A percentile compares a stretch with the other conserved stretches of the same genome.
phyloP scores from a whole-genome alignment of 2,888 invertebrate genomes.

The Caenorhabditis sp. region DNA sequence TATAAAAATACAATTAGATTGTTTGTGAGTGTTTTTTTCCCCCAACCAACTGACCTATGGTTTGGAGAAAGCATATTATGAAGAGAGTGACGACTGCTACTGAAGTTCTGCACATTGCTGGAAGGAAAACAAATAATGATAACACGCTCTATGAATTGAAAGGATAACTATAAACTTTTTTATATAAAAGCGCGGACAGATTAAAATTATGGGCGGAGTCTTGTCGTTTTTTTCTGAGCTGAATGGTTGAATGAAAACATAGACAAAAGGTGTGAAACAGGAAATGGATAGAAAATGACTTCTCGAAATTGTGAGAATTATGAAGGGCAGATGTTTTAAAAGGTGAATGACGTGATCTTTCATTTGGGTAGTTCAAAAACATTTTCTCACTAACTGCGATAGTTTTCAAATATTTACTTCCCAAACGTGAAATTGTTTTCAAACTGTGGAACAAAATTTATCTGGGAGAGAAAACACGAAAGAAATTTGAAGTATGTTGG shows the following conservation, averaged over 20 bases:
- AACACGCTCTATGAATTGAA: not conserved
- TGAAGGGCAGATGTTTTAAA: too few relatives aligned
- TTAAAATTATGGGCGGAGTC: not conserved
- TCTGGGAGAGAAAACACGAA: too few relatives aligned
- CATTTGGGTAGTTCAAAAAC: too few relatives aligned
- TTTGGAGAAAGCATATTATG: conserved; percentile 35
- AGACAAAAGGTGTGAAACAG: not conserved
- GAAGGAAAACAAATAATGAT: conserved; percentile 16
- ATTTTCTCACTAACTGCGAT: too few relatives aligned
- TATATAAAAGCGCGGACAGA: not conserved
- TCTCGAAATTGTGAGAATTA: too few relatives aligned
- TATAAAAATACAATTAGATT: conserved; percentile 2
- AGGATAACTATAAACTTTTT: not conserved
- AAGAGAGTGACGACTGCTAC: conserved; percentile 39
- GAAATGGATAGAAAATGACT: not conserved
- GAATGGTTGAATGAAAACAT: not conserved
- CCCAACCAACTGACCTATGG: conserved; percentile 33
- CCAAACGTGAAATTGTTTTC: too few relatives aligned
- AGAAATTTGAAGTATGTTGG: too few relatives aligned
- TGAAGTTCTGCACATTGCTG: conserved; percentile 36
- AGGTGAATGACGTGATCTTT: too few relatives aligned
- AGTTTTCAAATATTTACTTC: too few relatives aligned
- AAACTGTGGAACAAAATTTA: too few relatives aligned
- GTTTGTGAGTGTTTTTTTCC: too few relatives aligned
- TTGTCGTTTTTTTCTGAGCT: not conserved